Evolutionary conservation across 1,140 invertebrate species (phyloP).

Genomic region (Drosophila melanogaster): Release_6_plus_ISO1_MT NT_033779.5:20433001-20433500

Average conservation of each 20-base stretch:
- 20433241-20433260: constrained; percentile 50
- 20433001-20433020: constrained; percentile 32
- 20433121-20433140: constrained; percentile 3
- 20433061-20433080: neutral
- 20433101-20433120: constrained; percentile 8
- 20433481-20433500: constrained; percentile 21
- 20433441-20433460: constrained; percentile 24
- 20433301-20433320: constrained; percentile 21
- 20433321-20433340: constrained; percentile 8
- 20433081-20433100: neutral
- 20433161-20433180: constrained; percentile 32
- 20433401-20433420: constrained; percentile 24
- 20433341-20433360: constrained; percentile 34
- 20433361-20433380: constrained; percentile 69
- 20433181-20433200: constrained; percentile 30
- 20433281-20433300: constrained; percentile 40
- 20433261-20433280: constrained; percentile 44
- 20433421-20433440: constrained; percentile 10
- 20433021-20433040: constrained; percentile 23
- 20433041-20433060: neutral
- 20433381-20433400: constrained; percentile 58
- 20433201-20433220: constrained; percentile 47
- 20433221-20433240: constrained; percentile 52
- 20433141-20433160: constrained; percentile 19
- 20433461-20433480: constrained; percentile 34